A percentile compares a stretch with the other conserved stretches of the same genome.
phyloP scores from a whole-genome alignment of 2,113 vertebrate species.

The Reinhardtius hippoglossoides region DNA sequence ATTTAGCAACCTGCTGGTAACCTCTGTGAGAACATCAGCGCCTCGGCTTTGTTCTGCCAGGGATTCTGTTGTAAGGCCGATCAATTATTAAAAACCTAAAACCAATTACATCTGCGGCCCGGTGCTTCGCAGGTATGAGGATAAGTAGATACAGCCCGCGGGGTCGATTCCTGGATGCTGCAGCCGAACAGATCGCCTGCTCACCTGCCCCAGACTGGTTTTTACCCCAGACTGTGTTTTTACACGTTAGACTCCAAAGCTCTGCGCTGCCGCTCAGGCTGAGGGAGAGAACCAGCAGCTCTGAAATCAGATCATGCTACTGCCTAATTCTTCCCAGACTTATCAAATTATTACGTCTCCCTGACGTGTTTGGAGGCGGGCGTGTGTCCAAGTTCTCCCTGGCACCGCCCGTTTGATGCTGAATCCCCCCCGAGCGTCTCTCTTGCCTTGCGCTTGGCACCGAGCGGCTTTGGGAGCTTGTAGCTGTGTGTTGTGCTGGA shows the following conservation, averaged over 20 bases:
- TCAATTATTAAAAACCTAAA: too few species aligned
- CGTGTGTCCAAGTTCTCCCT: slow-evolving; percentile 35
- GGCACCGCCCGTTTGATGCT: slow-evolving; percentile 40
- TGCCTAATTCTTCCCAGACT: slow-evolving; percentile 9
- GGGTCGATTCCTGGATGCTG: too few species aligned
- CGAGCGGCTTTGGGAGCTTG: slow-evolving; percentile 44
- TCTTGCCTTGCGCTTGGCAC: slow-evolving; percentile 54
- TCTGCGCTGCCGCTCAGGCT: neutral
- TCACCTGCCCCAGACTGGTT: too few species aligned
- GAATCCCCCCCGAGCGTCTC: slow-evolving; percentile 56
- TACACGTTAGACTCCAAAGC: neutral
- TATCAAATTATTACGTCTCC: slow-evolving; percentile 12
- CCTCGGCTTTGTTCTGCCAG: too few species aligned
- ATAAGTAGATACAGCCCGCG: slow-evolving; percentile 1
- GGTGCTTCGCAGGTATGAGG: slow-evolving; percentile 4
- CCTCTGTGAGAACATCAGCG: too few species aligned
- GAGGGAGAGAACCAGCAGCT: slow-evolving; percentile 11
- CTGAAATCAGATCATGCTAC: slow-evolving; percentile 8
- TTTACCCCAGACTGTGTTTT: too few species aligned
- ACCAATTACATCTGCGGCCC: too few species aligned
- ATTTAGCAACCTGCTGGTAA: too few species aligned
- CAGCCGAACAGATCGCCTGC: too few species aligned
- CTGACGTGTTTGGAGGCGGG: slow-evolving; percentile 5
- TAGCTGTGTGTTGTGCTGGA: slow-evolving; percentile 34
- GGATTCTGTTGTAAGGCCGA: too few species aligned